phyloP scores from a whole-genome alignment of 2,797 vertebrate species.

The Sarcophilus harrisii region DNA sequence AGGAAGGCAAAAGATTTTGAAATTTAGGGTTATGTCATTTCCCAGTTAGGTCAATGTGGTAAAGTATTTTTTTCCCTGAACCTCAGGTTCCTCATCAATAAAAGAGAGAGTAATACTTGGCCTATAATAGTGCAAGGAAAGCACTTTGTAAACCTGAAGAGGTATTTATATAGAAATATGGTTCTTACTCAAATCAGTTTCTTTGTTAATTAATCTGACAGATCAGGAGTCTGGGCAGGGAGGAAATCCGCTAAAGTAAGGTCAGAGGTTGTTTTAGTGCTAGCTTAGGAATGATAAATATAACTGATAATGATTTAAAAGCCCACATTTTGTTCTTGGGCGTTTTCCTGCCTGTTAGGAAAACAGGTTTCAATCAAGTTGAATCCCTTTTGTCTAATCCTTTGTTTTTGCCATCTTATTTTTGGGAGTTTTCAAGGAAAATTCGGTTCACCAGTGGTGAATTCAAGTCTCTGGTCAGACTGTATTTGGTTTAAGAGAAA shows the following conservation, averaged over 20 bases:
- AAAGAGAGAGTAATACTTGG: not conserved
- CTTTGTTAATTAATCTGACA: not conserved
- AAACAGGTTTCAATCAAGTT: not conserved
- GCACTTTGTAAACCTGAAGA: not conserved
- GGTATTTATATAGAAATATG: not conserved
- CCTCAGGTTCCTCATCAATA: not conserved
- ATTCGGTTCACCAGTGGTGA: not conserved
- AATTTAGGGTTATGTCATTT: not conserved
- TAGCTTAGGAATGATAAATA: not conserved
- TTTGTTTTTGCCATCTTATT: slow-evolving; percentile 33
- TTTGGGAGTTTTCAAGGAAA: slow-evolving; percentile 16
- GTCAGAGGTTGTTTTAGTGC: not conserved
- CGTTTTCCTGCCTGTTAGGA: not conserved
- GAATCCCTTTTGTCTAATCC: not conserved
- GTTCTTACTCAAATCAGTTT: not conserved
- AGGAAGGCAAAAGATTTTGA: not conserved
- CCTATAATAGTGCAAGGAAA: not conserved
- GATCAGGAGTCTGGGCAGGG: not conserved
- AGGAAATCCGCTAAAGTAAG: not conserved
- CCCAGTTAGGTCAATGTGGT: not conserved
- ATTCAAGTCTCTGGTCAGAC: not conserved
- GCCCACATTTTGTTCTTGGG: not conserved
- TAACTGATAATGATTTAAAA: not conserved
- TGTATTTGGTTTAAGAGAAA: not conserved
- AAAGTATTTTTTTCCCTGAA: not conserved